These are phyloP conservation scores for Protomyctophum bolini DNA, from an alignment of 2,113 vertebrate species.

Conservation along the genomic window DNA sequence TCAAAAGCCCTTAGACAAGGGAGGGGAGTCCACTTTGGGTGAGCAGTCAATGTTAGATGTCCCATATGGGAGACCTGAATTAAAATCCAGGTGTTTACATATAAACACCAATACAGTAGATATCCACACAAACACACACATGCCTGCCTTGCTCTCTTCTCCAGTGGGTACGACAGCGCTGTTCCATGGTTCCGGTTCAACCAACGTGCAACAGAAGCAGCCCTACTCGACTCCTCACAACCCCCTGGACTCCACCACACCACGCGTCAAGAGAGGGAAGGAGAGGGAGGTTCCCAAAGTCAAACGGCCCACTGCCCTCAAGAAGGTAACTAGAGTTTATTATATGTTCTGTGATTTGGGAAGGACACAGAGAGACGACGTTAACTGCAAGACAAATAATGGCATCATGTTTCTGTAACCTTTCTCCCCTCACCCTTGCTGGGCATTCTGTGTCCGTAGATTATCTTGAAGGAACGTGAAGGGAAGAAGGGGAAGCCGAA, in stretches of 20 bases:
- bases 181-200: slow-evolving; percentile 85
- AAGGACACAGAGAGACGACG: not conserved
- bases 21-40: no score
- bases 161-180: slow-evolving; percentile 88
- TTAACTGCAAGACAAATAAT: not conserved
- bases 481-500: slow-evolving; percentile 92
- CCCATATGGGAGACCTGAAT: no score
- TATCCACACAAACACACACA: slow-evolving; percentile 8
- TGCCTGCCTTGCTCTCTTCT: not conserved
- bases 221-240: slow-evolving; percentile 84
- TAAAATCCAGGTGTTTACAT: no score
- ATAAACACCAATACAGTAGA: not conserved
- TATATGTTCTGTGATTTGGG: no score
- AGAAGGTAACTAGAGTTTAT: slow-evolving; percentile 84
- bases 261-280: slow-evolving; percentile 92
- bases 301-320: slow-evolving; percentile 96
- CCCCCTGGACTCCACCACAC: slow-evolving; percentile 88
- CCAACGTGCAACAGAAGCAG: slow-evolving; percentile 77
- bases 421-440: not conserved
- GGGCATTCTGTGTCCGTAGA: slow-evolving; percentile 74
- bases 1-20: no score
- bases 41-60: no score
- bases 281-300: slow-evolving; percentile 94
- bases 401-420: slow-evolving; percentile 1
- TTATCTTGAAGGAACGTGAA: slow-evolving; percentile 97